Evolutionary conservation across 1,140 invertebrate species (phyloP), one percentile per base, ranked within the genome.

Genomic region (Bombus polaris): DNA sequence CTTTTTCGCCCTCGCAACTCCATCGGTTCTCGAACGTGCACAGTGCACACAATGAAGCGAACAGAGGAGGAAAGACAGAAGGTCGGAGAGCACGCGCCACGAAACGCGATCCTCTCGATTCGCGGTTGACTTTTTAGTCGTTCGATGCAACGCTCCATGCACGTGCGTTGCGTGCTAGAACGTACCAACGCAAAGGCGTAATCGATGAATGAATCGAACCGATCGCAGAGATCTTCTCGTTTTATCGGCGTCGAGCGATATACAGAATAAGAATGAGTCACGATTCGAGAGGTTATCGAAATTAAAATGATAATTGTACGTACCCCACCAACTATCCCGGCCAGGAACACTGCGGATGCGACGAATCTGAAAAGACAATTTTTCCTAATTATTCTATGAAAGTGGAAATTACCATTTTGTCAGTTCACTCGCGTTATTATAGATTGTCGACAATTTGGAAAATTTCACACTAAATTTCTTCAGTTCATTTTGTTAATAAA

Each of bases 301-400:
- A 18, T 22, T 68, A 68, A 18, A 68, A 68, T 0, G 13, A 32
- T 6, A 13, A 6, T 85, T 75, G 12, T 90, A 94, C 94, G 81
- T 95, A 95, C 95, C 95, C 91, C 95, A 90, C 86, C 86, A 77
- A 90, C 91, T 68, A 94, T 81, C 77, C 93, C 88, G 87, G 90
- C 86, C 85, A 95, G 88, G 91, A 93, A 93, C 73, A 93, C 88
- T 90, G 93, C 88, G 92, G 89, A 93, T 88, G 93, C 93, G 89
- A 93, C 87, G 86, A 94, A 91, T 92, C 95, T 95, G 94, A 84
- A 92, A 94, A 44, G 12, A 90, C 77, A 89, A 87, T 86, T 62
- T 47, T 3, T 62, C 1, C 0, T 10, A 2, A 59, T 73, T 65
- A 47, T 72, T 47, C 13, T 22, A 22, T 2, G 6, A 53, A 22